These are phyloP conservation scores for Ctenopoma multispine DNA, from an alignment of 2,797 vertebrate species.

Conservation along the genomic window DNA sequence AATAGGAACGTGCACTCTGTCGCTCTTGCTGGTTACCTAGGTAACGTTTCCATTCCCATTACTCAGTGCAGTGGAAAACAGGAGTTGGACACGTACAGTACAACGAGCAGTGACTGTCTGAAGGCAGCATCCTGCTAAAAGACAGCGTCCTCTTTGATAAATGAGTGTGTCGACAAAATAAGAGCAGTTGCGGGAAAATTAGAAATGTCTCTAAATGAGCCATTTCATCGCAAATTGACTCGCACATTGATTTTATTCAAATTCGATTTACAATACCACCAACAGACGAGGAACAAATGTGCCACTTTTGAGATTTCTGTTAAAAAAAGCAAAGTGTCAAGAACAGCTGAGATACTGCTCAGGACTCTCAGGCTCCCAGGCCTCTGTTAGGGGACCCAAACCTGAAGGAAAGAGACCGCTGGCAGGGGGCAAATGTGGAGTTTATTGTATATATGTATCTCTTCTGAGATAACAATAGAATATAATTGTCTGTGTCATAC, in stretches of 20 bases:
- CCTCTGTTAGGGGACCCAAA: no score
- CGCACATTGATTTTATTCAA: background rate
- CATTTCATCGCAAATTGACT: no score
- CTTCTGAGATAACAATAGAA: no score
- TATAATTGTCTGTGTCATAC: no score
- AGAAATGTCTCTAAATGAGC: constrained; percentile 34
- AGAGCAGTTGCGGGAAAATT: constrained; percentile 16
- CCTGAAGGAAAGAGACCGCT: no score
- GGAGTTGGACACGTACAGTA: constrained; percentile 17
- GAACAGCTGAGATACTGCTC: no score
- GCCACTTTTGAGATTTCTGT: background rate
- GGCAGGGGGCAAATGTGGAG: no score
- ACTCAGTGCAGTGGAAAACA: constrained; percentile 51
- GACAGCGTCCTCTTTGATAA: constrained; percentile 24
- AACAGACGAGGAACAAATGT: background rate
- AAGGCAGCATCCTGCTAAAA: constrained; percentile 32
- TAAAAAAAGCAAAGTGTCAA: no score
- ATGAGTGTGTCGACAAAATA: constrained; percentile 37
- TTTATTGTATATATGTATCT: no score
- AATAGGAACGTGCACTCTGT: constrained; percentile 39
- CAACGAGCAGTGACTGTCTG: constrained; percentile 16
- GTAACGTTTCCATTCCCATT: constrained; percentile 47
- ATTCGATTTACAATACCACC: constrained; percentile 2
- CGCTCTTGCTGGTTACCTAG: constrained; percentile 52
- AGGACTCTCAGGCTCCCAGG: no score